Base-by-base conservation (phyloP, 2,888 invertebrate genomes). In the Agrochola macilenta region DNA sequence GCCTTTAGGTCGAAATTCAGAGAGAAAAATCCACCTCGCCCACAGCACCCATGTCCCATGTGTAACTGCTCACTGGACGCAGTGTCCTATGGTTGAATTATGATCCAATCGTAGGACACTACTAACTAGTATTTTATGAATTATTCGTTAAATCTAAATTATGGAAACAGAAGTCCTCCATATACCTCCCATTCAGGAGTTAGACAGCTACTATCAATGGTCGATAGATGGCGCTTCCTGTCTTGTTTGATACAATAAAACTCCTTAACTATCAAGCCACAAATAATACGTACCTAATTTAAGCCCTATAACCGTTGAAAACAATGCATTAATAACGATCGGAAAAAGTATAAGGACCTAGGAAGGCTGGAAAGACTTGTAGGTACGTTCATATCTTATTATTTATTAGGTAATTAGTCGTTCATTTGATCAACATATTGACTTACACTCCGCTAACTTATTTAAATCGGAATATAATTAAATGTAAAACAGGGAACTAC, bases 401-500 rank as follows among this genome's bases (percentile, higher is more conserved):
- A 30, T 8, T 49, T 30, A 66, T 8, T 30, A 26, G 26, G 58
- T 26, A 23, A 35, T 5, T 35, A 43, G 17, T 52, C 23, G 30
- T 78, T 82, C 9, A 66, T 66, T 70, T 66, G 26, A 20, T 35
- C 23, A 52, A 68, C 20, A 20, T 61, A 77, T 74, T 85, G 71
- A 82, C 74, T 85, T 79, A 14, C 46, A 66, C 52, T 30, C 57
- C 46, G 35, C 58, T 61, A 76, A 72, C 54, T 66, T 74, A 74
- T 69, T 76, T 65, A 82, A 81, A 86, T 83, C 78, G 75, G 74
- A 79, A 81, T 71, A 71, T 84, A 85, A 86, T 84, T 83, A 79
- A 85, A 89, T 88, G 80, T 85, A 80, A 83, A 87, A 71, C 71
- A 72, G 82, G 79, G 78, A 86, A 82, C 79, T 72, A 72, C 77